phyloP scores from a whole-genome alignment of 2,888 invertebrate species.

The Trissonchulus latispiculum region DNA sequence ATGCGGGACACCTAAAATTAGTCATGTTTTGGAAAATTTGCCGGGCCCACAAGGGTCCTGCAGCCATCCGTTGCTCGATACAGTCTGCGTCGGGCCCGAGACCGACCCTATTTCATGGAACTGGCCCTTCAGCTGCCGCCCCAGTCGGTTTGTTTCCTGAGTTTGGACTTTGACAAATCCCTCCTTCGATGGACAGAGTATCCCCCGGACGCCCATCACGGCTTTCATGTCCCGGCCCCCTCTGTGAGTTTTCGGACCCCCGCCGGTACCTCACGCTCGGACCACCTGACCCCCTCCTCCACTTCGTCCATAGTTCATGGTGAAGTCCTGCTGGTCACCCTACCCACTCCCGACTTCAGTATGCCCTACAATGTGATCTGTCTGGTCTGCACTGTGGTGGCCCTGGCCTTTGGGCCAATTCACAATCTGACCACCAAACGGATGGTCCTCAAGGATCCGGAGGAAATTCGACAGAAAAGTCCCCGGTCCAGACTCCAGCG shows the following conservation, averaged over 20 bases:
- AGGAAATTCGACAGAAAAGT: conserved; percentile 3
- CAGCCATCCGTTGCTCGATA: conserved; percentile 38
- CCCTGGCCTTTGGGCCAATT: conserved; percentile 84
- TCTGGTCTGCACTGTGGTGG: conserved; percentile 92
- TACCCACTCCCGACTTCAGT: conserved; percentile 98
- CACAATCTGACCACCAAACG: conserved; percentile 87
- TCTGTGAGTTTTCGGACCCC: conserved; percentile 19
- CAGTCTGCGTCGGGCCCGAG: conserved; percentile 69
- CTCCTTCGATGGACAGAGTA: conserved; percentile 85
- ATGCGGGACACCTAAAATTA: too few species aligned
- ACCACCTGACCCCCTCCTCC: too few species aligned
- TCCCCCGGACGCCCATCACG: conserved; percentile 98
- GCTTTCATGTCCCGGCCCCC: conserved; percentile 77
- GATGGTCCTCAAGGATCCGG: conserved; percentile 20
- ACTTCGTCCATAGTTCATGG: conserved; percentile 47
- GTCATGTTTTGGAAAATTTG: too few species aligned
- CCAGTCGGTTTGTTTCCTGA: conserved; percentile 31
- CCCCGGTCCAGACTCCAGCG: too few species aligned
- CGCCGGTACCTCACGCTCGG: too few species aligned
- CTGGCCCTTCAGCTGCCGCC: conserved; percentile 35
- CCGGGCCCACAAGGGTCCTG: too few species aligned
- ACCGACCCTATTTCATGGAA: conserved; percentile 76
- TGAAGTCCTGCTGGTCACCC: conserved; percentile 65
- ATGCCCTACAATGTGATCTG: conserved; percentile 99
- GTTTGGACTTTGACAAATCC: conserved; percentile 34